These are phyloP conservation scores for Molanna angustata DNA, from an alignment of 2,888 invertebrate species.

Conservation along the genomic window DNA sequence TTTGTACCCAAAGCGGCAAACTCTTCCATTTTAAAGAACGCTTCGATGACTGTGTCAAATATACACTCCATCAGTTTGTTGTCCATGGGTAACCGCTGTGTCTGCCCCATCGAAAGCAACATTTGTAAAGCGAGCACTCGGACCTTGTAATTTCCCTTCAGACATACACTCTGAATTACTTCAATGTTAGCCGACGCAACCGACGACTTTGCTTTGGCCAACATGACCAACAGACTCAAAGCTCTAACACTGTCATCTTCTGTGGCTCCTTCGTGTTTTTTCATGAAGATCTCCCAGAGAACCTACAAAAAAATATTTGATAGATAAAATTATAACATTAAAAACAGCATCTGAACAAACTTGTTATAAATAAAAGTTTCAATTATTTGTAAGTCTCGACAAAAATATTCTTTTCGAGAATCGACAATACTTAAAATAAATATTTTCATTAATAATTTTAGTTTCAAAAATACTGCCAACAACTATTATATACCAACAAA, in stretches of 20 bases:
- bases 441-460: too few relatives aligned
- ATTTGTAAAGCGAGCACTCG: slow-evolving; percentile 45
- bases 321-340: too few relatives aligned
- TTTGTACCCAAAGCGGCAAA: slow-evolving; percentile 54
- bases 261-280: slow-evolving; percentile 67
- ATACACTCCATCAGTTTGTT: slow-evolving; percentile 44
- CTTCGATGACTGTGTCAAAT: slow-evolving; percentile 47
- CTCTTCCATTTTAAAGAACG: slow-evolving; percentile 49
- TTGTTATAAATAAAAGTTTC: too few relatives aligned
- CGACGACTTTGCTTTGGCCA: slow-evolving; percentile 55
- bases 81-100: slow-evolving; percentile 43
- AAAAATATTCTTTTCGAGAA: too few relatives aligned
- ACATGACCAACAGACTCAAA: slow-evolving; percentile 75
- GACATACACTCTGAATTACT: slow-evolving; percentile 69
- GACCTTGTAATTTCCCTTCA: slow-evolving; percentile 54
- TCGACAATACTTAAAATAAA: too few relatives aligned
- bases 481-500: too few relatives aligned
- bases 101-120: slow-evolving; percentile 43
- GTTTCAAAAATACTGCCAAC: too few relatives aligned
- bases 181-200: slow-evolving; percentile 68
- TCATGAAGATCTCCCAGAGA: slow-evolving; percentile 81
- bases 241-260: slow-evolving; percentile 72
- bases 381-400: too few relatives aligned
- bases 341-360: too few relatives aligned
- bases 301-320: slow-evolving; percentile 55